Evolutionary conservation across 2,888 invertebrate genomes (phyloP).

Genomic region (Eupithecia dodoneata): DNA sequence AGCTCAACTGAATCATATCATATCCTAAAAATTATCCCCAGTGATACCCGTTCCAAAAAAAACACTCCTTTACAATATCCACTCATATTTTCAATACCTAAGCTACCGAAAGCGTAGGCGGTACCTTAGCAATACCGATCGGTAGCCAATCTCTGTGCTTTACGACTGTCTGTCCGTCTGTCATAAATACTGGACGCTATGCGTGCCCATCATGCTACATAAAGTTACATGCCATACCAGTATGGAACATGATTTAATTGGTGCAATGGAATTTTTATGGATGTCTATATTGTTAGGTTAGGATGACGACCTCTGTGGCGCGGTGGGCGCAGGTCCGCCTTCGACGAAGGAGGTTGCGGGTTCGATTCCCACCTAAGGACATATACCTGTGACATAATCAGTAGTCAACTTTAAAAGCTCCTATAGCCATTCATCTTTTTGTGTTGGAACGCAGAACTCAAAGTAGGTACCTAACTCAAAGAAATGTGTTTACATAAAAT

Average conservation of each 20-base stretch:
- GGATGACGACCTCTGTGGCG: no score
- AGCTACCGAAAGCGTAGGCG: background rate
- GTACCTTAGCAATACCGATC: background rate
- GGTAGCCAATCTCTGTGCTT: slow-evolving; percentile 1
- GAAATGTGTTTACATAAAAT: no score
- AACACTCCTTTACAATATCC: background rate
- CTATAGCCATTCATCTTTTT: no score
- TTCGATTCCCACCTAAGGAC: no score
- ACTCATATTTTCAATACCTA: background rate
- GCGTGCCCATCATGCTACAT: background rate
- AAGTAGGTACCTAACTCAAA: no score
- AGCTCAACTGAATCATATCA: no score
- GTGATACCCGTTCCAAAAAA: background rate
- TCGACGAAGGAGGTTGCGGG: no score
- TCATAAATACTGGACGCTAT: background rate
- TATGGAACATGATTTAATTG: background rate
- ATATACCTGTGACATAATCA: no score
- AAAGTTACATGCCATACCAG: background rate
- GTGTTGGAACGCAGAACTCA: no score
- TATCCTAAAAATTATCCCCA: background rate
- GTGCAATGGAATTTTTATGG: background rate
- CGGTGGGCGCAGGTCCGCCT: no score
- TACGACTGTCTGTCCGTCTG: background rate
- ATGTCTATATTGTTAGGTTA: background rate
- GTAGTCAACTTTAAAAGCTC: no score